Evolutionary conservation across 2,888 invertebrate genomes (phyloP), one percentile per base, ranked within the genome.

Genomic region (Muschampia plurimacula): DNA sequence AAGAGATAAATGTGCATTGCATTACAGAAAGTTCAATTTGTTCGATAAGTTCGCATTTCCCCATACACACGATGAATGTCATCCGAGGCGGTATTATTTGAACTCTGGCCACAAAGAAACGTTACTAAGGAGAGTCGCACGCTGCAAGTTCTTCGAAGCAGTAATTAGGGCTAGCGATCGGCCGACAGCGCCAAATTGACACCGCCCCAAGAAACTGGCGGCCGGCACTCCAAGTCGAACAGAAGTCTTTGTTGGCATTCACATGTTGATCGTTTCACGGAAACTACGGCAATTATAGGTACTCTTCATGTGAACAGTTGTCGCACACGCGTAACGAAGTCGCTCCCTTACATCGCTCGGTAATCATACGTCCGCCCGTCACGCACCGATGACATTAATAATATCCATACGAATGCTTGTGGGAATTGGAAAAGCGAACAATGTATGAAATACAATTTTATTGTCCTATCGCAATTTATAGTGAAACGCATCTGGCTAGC

Each of bases 341-440:
- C 73, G 59, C 59, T 60, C 74, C 77, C 44, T 46, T 64, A 44
- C 73, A 60, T 52, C 69, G 63, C 72, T 46, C 32, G n/a, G 60
- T 69, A 69, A 28, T 59, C 60, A 69, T 13, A n/a, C 36, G n/a
- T 36, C 59, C 59, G 59, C 7, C 77, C 85, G 91, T 89, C 89
- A 91, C 89, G 91, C 91, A 88, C 84, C 83, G 88, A 80, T 83
- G 87, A 87, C 86, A 85, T 85, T 86, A 85, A 86, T 88, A 84
- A 86, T 83, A 81, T 80, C 79, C 60, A 67, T 60, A 67, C 67
- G 41, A 57, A 59, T 77, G 82, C 82, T 84, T 87, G 85, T 89
- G 86, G 84, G 86, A 88, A 89, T 85, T 83, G 80, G 80, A 71
- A 69, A 73, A 72, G 28, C 15, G 67, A 72, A 72, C 72, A 72